phyloP scores from a whole-genome alignment of 1,140 invertebrate genomes.

The Hycleus phaleratus region DNA sequence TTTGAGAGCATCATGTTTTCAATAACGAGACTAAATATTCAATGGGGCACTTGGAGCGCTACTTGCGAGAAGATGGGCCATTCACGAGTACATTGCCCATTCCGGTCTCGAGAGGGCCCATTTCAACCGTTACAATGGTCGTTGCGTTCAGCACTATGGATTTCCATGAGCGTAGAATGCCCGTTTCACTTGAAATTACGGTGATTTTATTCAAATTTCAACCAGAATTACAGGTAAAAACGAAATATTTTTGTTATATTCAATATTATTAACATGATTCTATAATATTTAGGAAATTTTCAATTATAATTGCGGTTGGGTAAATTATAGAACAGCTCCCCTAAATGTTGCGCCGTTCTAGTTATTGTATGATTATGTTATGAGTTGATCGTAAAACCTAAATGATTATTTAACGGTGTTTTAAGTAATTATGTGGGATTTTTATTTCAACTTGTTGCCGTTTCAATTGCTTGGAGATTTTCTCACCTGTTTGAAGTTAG shows the following conservation, averaged over 20 bases:
- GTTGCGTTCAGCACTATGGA: conserved; percentile 23
- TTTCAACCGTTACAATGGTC: conserved; percentile 25
- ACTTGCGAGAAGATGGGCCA: conserved; percentile 27
- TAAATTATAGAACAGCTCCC: background rate
- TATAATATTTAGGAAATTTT: conserved; percentile 1
- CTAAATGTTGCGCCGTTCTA: conserved; percentile 12
- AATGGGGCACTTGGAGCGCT: conserved; percentile 26
- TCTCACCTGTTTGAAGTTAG: too few relatives aligned
- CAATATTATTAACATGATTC: conserved; percentile 4
- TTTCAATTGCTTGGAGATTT: too few relatives aligned
- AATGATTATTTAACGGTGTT: conserved; percentile 32
- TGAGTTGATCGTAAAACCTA: conserved; percentile 34
- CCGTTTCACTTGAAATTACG: conserved; percentile 11
- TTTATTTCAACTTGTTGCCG: conserved; percentile 29
- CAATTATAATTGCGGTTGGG: background rate
- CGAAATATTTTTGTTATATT: conserved; percentile 18
- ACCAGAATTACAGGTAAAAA: conserved; percentile 21
- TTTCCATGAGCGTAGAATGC: conserved; percentile 23
- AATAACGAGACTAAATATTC: conserved; percentile 31
- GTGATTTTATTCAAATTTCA: conserved; percentile 27
- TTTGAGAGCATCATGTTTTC: conserved; percentile 28
- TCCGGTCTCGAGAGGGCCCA: conserved; percentile 25
- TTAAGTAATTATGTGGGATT: conserved; percentile 33
- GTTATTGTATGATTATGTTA: conserved; percentile 33
- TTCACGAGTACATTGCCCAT: conserved; percentile 28